A percentile compares a stretch with the other conserved stretches of the same genome.
Conservation (phyloP, 2,888 invertebrate species). For the Argyresthia albistria region DNA sequence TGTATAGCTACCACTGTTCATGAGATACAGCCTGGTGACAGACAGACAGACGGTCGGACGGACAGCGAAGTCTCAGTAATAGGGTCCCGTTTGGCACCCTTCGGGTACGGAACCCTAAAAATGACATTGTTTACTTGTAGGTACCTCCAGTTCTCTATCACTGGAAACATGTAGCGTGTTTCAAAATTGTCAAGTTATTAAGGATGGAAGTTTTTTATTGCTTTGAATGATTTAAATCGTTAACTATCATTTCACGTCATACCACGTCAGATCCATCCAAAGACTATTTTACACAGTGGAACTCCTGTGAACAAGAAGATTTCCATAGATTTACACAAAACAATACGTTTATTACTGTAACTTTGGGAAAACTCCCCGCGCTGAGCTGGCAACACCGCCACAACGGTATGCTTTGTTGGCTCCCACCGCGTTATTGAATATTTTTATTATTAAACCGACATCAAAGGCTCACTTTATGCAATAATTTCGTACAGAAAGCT, state of each 20-base stretch:
- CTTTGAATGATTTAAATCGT: neutral
- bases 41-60: too few relatives aligned
- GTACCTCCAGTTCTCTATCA: too few relatives aligned
- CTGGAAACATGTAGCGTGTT: too few relatives aligned
- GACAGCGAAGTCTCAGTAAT: too few relatives aligned
- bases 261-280: neutral
- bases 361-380: too few relatives aligned
- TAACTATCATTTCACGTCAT: neutral
- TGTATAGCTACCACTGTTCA: too few relatives aligned
- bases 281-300: neutral
- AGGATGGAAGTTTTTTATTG: too few relatives aligned
- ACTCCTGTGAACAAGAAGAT: neutral
- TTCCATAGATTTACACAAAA: neutral
- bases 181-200: too few relatives aligned
- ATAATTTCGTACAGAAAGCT: slow-evolving; percentile 27
- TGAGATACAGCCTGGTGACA: too few relatives aligned
- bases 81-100: too few relatives aligned
- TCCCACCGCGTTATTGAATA: slow-evolving; percentile 39
- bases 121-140: too few relatives aligned
- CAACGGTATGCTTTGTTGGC: slow-evolving; percentile 32
- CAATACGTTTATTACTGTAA: neutral
- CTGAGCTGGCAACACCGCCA: slow-evolving; percentile 19
- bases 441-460: slow-evolving; percentile 35
- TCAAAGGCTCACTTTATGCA: slow-evolving; percentile 39
- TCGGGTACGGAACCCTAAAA: too few relatives aligned